Base-by-base conservation (phyloP, 2,888 invertebrate species). In the Meloe dianella region DNA sequence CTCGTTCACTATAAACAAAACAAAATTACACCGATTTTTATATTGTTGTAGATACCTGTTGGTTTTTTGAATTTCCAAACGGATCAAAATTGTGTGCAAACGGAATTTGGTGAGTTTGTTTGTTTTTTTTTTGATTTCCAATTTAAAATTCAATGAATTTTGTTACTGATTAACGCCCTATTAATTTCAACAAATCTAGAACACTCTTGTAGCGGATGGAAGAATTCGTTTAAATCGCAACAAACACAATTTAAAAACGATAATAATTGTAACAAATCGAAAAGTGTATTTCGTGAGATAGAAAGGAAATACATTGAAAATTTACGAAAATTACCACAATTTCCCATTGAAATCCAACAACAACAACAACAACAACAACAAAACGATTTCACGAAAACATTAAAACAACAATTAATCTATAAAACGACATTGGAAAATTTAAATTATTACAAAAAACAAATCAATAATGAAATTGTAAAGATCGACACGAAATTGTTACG, bases 251-350 rank as follows among this genome's bases (percentile, higher is more conserved):
- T 17, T 35, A 6, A 47, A 57, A 2, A 9, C 10, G 30, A 6
- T 38, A n/a, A n/a, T 38, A n/a, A 9, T 38, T 0, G 17, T 0
- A 35, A 65, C 27, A 20, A 30, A 20, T 35, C 35, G 24, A 64
- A 57, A 10, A 64, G 64, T 30, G n/a, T 66, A 41, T 66, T 66
- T 24, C 38, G 38, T 14, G 60, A 66, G 17, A 66, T 66, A 29
- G 57, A 60, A 20, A 24, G 12, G 30, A 63, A 60, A 47, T 63
- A 29, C 27, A 27, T 22, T 47, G 17, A 12, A 12, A 38, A 47
- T 59, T n/a, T 22, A 2, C 8, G 4, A 7, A 58, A 58, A 30
- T 58, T 32, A 12, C 32, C 58, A 32, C 29, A 17, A 56, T 54
- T 54, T 24, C 57, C n/a, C n/a, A n/a, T n/a, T n/a, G n/a, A n/a